These are phyloP conservation scores for Cryptocephalus primarius DNA, from an alignment of 2,888 invertebrate genomes.

Conservation along the genomic window DNA sequence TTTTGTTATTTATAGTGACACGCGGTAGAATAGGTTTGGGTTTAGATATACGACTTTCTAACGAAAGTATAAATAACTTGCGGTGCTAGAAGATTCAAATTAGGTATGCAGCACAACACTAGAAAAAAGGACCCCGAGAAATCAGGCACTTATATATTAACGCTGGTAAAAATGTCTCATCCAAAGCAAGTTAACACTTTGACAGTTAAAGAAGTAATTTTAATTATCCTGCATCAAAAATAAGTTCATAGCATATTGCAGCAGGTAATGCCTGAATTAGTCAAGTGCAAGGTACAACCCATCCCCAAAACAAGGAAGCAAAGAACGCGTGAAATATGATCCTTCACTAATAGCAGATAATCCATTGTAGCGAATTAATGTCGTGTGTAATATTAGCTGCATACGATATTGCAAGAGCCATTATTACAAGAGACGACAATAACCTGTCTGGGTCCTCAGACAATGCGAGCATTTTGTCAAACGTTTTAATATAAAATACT, in stretches of 20 bases:
- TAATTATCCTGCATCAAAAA: too few relatives aligned
- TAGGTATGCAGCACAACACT: too few relatives aligned
- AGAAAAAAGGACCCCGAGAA: too few relatives aligned
- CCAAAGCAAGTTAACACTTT: too few relatives aligned
- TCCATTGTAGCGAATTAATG: constrained; percentile 19
- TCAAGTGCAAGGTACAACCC: not conserved
- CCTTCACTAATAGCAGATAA: constrained; percentile 7
- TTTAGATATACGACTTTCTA: too few relatives aligned
- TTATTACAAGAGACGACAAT: constrained; percentile 27
- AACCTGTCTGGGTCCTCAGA: constrained; percentile 29
- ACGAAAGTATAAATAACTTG: too few relatives aligned
- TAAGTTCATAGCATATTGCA: not conserved
- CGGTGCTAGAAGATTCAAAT: too few relatives aligned
- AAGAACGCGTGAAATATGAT: constrained; percentile 10
- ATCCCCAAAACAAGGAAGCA: constrained; percentile 5
- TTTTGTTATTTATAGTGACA: too few relatives aligned
- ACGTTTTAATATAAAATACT: constrained; percentile 30
- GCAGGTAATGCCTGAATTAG: constrained; percentile 8
- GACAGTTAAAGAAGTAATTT: too few relatives aligned
- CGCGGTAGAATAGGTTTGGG: too few relatives aligned
- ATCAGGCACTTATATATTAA: too few relatives aligned
- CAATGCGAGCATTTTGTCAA: constrained; percentile 30
- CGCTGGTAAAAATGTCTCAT: too few relatives aligned
- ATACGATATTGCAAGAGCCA: constrained; percentile 16
- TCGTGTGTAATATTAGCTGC: constrained; percentile 19